Evolutionary conservation across 2,888 invertebrate genomes (phyloP), one percentile per base, ranked within the genome.

Genomic region (Syrista parreyssii): DNA sequence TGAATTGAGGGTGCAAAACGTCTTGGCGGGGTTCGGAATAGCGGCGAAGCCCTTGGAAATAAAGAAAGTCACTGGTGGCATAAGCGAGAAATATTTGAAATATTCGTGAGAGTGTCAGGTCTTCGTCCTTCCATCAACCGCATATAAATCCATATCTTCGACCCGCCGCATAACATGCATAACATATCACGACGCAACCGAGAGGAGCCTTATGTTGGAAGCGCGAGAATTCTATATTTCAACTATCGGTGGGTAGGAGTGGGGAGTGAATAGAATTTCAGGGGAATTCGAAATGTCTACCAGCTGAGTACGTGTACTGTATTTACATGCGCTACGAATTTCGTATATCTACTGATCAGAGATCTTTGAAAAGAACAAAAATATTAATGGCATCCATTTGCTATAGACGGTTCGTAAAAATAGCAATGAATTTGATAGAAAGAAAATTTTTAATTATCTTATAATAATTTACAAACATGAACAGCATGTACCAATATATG

Each of bases 61-160:
- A 85, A 84, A 84, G 79, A 83, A 76, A 73, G 79, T 78, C 80
- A 82, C 80, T 79, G 76, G 73, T 77, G 76, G 71, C 12, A 75
- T 71, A 77, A 75, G 83, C 77, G 75, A 84, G 81, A 79, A 78
- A 79, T 78, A 77, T 78, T 79, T 78, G 80, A 79, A 75, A 82
- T 84, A 82, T 85, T 83, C 79, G 75, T 40, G 55, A 40, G 68
- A 68, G 68, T 76, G 75, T 81, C 76, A 77, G 77, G 79, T 68
- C 76, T 79, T 77, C 81, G 73, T 79, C 74, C 80, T 74, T 75
- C 33, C 74, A 75, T 79, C 36, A 31, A 74, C 74, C 75, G 75
- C 72, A 72, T 74, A 73, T 79, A 82, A 84, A 84, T 81, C 80
- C 78, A 78, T 80, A 79, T 79, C 76, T 78, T 73, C 73, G 68